These are phyloP conservation scores for Drosophila rufa DNA, from an alignment of 1,140 invertebrate genomes.

Conservation along the genomic window DNA sequence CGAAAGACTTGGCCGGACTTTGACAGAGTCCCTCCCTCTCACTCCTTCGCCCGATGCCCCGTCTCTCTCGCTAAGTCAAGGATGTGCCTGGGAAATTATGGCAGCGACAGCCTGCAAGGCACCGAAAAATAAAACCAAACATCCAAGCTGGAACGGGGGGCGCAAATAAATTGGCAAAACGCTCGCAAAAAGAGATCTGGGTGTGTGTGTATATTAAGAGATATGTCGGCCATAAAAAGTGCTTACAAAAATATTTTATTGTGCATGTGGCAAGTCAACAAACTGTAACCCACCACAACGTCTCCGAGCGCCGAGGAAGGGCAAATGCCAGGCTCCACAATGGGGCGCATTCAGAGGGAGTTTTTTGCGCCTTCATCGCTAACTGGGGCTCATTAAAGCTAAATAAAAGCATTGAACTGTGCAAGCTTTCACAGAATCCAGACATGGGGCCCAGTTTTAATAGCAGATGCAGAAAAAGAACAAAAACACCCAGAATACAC, in stretches of 20 bases:
- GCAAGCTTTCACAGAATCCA: constrained; percentile 12
- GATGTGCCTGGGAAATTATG: constrained; percentile 60
- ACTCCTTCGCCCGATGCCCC: not conserved
- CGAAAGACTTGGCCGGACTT: constrained; percentile 58
- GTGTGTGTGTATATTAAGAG: constrained; percentile 45
- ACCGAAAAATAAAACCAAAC: constrained; percentile 33
- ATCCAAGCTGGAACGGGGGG: constrained; percentile 19
- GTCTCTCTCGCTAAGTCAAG: not conserved
- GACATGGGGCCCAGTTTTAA: constrained; percentile 6
- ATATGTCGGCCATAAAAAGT: constrained; percentile 70
- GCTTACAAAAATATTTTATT: constrained; percentile 69
- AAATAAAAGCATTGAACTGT: constrained; percentile 49
- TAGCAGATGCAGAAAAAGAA: not conserved
- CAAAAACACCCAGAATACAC: not conserved
- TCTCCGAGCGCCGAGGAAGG: constrained; percentile 9
- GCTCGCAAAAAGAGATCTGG: constrained; percentile 25
- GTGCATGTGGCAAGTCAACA: constrained; percentile 71
- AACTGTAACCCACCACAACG: constrained; percentile 41
- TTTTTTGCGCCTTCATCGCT: constrained; percentile 9
- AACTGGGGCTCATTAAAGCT: constrained; percentile 49
- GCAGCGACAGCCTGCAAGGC: constrained; percentile 57
- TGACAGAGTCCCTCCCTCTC: constrained; percentile 21
- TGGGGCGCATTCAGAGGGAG: constrained; percentile 42
- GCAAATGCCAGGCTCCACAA: constrained; percentile 34
- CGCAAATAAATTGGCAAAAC: constrained; percentile 74